Evolutionary conservation across 2,113 vertebrate species (phyloP).

Genomic region (Gasterosteus aculeatus): DNA sequence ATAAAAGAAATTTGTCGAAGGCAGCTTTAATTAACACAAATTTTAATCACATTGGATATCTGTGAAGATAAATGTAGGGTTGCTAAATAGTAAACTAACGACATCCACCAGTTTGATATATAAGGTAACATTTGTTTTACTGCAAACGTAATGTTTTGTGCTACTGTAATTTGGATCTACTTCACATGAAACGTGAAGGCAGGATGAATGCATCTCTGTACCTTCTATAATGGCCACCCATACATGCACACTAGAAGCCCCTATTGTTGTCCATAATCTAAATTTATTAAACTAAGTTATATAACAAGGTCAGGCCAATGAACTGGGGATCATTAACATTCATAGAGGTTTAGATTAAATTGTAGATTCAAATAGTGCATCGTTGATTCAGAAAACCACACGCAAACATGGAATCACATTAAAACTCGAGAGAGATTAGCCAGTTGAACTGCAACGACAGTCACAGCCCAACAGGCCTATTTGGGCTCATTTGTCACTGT

Average conservation of each 20-base stretch:
- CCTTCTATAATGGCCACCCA: conserved; percentile 5
- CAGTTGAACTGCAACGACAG: conserved; percentile 56
- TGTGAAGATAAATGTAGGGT: no score
- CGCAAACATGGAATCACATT: conserved; percentile 52
- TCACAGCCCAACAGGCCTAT: conserved; percentile 58
- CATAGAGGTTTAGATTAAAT: conserved; percentile 30
- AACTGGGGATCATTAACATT: conserved; percentile 20
- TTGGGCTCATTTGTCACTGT: conserved; percentile 69
- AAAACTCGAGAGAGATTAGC: conserved; percentile 61
- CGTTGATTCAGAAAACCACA: conserved; percentile 43
- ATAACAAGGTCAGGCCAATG: conserved; percentile 33
- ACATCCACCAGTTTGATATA: background rate
- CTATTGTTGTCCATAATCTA: conserved; percentile 59
- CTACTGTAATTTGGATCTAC: background rate
- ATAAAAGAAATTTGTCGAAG: no score
- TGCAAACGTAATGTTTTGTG: background rate
- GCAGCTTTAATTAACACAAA: no score
- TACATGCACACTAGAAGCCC: conserved; percentile 25
- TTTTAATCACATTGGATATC: no score
- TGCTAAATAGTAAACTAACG: background rate
- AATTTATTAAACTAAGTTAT: conserved; percentile 24
- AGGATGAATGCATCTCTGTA: background rate
- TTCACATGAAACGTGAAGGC: background rate
- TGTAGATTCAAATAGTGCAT: conserved; percentile 21
- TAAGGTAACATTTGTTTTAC: background rate